Base-by-base conservation (phyloP, 2,797 vertebrate species). In the Sebastes flavidus region DNA sequence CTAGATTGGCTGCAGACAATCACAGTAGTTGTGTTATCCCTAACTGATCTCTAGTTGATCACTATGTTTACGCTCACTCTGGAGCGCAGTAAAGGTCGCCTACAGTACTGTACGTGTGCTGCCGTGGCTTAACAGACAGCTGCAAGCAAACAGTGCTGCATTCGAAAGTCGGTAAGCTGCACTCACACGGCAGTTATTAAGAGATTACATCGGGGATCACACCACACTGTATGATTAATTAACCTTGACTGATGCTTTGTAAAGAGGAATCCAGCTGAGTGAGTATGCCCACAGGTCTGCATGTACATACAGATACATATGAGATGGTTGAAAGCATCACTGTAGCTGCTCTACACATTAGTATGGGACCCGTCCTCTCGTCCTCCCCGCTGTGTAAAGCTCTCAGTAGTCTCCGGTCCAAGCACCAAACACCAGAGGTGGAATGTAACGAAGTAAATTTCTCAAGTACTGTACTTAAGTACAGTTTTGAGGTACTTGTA, bases 171-270 rank as follows among this genome's bases (percentile, higher is more conserved):
- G 29, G 83, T 85, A 83, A 87, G 85, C 82, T 84, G 84, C 71
- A 83, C 88, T 87, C 89, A 77, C 75, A 83, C 56, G 34, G 84
- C 80, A 87, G 86, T 92, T 92, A 92, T 94, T 91, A 93, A 92
- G 89, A 90, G 91, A 93, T 91, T 91, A 92, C 91, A 91, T 91
- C 78, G 32, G 92, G 93, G 92, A 92, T 91, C 87, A 81, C 82
- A 87, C 77, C 67, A 73, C 74, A 81, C 89, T 10, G 75, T 88
- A 86, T 91, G 91, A 93, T 94, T 93, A 94, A 95, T 94, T 92
- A 93, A 92, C 91, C 91, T 91, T 92, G 91, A 92, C 86, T 91
- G 92, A 92, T 92, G 89, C 86, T 88, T 88, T 88, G 84, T 83
- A 87, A 89, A 89, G 81, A 80, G 13, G 68, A 86, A 89, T 91